Evolutionary conservation across 2,113 vertebrate genomes (phyloP).

Genomic region (Oxyura jamaicensis): DNA sequence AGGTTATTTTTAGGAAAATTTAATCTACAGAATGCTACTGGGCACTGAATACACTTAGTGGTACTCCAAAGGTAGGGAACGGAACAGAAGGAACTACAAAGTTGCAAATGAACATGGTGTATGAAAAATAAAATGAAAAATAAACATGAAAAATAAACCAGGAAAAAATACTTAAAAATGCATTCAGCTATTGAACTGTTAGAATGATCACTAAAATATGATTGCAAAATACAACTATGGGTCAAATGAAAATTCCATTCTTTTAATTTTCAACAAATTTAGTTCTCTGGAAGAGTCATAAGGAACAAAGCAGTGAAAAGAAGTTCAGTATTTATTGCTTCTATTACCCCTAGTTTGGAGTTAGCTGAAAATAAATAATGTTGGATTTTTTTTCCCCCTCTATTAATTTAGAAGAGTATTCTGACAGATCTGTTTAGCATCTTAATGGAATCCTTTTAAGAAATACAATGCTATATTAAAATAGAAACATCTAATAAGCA

Average conservation of each 20-base stretch:
- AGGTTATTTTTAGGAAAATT: neutral
- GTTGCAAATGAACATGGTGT: neutral
- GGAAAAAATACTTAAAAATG: neutral
- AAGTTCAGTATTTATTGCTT: neutral
- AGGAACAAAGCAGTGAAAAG: neutral
- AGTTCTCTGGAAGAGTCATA: neutral
- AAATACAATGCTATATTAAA: neutral
- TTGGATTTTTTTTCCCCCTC: neutral
- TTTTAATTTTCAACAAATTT: neutral
- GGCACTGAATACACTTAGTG: neutral
- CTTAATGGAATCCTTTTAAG: neutral
- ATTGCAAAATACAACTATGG: neutral
- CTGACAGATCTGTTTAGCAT: neutral
- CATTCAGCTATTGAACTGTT: neutral
- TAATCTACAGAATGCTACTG: neutral
- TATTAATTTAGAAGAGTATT: neutral
- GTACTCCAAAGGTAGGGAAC: neutral
- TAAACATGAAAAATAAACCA: neutral
- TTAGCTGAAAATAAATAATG: neutral
- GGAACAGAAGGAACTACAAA: neutral
- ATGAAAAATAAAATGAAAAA: neutral
- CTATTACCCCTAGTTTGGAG: neutral
- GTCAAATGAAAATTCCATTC: neutral
- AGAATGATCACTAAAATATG: neutral
- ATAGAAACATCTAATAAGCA: neutral